phyloP scores from a whole-genome alignment of 2,797 vertebrate species.

The Notoglanidium macrostoma region DNA sequence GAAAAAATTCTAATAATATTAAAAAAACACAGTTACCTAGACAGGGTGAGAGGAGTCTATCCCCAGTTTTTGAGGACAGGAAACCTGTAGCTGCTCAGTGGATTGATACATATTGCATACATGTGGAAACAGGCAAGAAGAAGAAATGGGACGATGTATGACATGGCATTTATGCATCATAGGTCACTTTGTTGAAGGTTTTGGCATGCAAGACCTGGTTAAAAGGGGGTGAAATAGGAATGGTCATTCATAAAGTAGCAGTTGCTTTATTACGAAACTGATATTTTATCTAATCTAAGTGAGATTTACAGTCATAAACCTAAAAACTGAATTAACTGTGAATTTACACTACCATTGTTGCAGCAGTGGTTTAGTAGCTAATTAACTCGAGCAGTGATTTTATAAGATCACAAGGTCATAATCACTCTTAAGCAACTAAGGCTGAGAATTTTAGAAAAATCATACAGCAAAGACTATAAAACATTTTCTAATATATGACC shows the following conservation, averaged over 20 bases:
- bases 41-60: not conserved
- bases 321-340: not conserved
- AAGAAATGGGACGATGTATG: not conserved
- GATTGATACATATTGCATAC: not conserved
- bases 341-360: not conserved
- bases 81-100: not conserved
- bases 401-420: not conserved
- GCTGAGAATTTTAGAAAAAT: not conserved
- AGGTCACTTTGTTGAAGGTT: not conserved
- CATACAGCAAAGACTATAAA: not conserved
- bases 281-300: not conserved
- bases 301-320: not conserved
- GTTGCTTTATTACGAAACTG: not conserved
- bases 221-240: not conserved
- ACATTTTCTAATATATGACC: too few relatives aligned
- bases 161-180: not conserved
- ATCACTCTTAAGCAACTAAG: not conserved
- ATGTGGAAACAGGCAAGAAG: not conserved
- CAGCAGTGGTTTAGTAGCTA: not conserved
- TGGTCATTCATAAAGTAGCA: not conserved
- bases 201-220: not conserved
- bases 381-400: not conserved
- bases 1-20: not conserved
- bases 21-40: not conserved
- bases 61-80: not conserved